These are phyloP conservation scores for Sipha maydis DNA, from an alignment of 2,888 invertebrate species.

Conservation along the genomic window DNA sequence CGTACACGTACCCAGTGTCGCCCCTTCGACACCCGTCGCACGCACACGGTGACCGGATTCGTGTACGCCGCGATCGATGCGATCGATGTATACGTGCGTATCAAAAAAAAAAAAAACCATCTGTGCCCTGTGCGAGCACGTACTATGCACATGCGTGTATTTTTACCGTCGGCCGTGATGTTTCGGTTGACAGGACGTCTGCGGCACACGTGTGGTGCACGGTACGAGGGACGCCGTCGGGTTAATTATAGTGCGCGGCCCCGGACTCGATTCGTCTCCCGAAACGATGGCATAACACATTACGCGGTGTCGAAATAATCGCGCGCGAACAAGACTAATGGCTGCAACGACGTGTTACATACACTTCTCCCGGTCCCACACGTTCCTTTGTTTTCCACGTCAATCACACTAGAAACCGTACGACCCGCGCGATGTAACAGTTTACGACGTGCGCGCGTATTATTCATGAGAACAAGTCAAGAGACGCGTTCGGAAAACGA, in stretches of 20 bases:
- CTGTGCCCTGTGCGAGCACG: background rate
- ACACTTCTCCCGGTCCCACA: too few relatives aligned
- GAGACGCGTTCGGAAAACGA: background rate
- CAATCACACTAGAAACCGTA: too few relatives aligned
- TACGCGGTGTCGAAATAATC: background rate
- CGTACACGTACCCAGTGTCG: too few relatives aligned
- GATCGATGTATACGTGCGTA: background rate
- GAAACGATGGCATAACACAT: background rate
- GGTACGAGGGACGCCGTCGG: background rate
- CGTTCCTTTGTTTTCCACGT: too few relatives aligned
- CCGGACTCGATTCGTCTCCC: background rate
- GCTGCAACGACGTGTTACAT: background rate
- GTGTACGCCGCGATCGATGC: too few relatives aligned
- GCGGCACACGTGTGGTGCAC: background rate
- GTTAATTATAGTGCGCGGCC: background rate
- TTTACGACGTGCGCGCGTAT: background rate
- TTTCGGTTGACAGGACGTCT: constrained; percentile 2
- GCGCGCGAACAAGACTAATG: background rate
- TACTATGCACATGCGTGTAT: background rate
- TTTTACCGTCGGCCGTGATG: background rate
- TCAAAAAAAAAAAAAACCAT: background rate
- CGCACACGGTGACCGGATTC: too few relatives aligned
- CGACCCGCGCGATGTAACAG: too few relatives aligned
- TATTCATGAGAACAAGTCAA: background rate
- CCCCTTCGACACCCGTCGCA: too few relatives aligned